These are phyloP conservation scores for Caenorhabditis sp. DNA, from an alignment of 2,888 invertebrate genomes.

Conservation along the genomic window DNA sequence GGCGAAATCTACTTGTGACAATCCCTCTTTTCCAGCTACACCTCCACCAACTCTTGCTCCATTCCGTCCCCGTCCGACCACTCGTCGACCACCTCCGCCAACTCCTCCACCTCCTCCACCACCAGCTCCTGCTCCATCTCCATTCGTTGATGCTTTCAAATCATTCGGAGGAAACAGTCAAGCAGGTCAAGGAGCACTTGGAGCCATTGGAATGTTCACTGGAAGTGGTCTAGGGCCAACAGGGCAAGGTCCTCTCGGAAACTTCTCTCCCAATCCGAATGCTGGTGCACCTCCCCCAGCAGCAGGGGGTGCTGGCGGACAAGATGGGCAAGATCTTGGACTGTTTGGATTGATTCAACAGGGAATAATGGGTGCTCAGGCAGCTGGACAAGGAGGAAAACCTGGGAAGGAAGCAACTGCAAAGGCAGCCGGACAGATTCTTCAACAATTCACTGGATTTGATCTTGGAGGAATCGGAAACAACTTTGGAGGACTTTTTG, in stretches of 20 bases:
- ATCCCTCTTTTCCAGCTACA: conserved; percentile 60
- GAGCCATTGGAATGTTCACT: conserved; percentile 67
- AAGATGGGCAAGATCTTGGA: conserved; percentile 69
- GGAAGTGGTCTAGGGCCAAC: conserved; percentile 62
- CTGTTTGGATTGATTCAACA: conserved; percentile 72
- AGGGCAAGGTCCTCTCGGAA: conserved; percentile 65
- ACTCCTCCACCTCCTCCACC: conserved; percentile 67
- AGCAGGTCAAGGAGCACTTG: conserved; percentile 62
- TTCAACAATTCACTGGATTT: conserved; percentile 74
- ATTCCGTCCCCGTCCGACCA: conserved; percentile 66
- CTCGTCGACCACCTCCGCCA: conserved; percentile 32
- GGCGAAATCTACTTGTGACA: background rate
- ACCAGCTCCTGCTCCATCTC: conserved; percentile 58
- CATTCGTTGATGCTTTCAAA: conserved; percentile 57
- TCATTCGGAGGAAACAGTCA: conserved; percentile 50
- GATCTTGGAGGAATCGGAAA: conserved; percentile 69
- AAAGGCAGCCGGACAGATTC: conserved; percentile 68
- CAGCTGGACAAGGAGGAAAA: conserved; percentile 60
- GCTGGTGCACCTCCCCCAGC: conserved; percentile 33
- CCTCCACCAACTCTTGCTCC: conserved; percentile 65
- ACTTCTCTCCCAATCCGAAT: conserved; percentile 58
- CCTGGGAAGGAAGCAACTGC: conserved; percentile 68
- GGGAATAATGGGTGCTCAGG: conserved; percentile 70
- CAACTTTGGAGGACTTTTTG: conserved; percentile 68
- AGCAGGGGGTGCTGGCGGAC: conserved; percentile 41